Percentiles rank a stretch among this genome's conserved stretches.
Evolutionary conservation across 2,888 invertebrate species (phyloP).

Genomic region (Erannis defoliaria): DNA sequence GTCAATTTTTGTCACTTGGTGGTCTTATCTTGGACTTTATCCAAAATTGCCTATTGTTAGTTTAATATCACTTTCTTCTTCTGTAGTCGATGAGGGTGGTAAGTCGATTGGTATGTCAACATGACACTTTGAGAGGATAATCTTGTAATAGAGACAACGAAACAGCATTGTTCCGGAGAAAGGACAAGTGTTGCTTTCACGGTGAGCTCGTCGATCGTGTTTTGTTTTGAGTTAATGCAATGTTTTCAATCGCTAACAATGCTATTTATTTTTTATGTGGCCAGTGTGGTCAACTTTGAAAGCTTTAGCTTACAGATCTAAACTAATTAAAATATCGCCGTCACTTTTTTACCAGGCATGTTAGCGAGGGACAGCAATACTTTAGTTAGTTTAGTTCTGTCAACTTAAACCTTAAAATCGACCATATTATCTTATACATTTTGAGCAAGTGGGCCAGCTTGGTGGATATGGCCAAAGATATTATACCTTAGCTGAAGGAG

Average conservation of each 20-base stretch:
- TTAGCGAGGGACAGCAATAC: no score
- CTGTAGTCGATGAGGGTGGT: conserved; percentile 60
- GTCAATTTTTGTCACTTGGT: conserved; percentile 80
- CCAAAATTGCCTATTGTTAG: conserved; percentile 53
- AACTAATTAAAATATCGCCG: no score
- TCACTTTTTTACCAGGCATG: no score
- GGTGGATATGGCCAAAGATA: no score
- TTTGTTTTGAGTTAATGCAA: conserved; percentile 6
- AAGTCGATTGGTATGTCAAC: conserved; percentile 77
- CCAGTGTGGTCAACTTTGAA: no score
- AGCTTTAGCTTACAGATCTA: no score
- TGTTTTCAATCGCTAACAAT: conserved; percentile 7
- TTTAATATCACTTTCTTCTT: conserved; percentile 66
- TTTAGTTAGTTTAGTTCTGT: no score
- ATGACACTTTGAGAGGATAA: conserved; percentile 65
- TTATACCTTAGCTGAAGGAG: no score
- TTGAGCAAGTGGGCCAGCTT: no score
- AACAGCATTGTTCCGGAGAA: conserved; percentile 15
- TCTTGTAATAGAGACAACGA: conserved; percentile 57
- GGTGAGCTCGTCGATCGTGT: conserved; percentile 4
- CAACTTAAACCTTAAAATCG: no score
- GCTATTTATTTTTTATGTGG: not conserved
- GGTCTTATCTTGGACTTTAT: conserved; percentile 66
- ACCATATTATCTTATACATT: no score
- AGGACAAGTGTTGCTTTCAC: conserved; percentile 33